Percentiles rank a stretch among this genome's conserved stretches.
Conservation (phyloP, 2,113 vertebrate genomes). For the Rattus rattus region DNA sequence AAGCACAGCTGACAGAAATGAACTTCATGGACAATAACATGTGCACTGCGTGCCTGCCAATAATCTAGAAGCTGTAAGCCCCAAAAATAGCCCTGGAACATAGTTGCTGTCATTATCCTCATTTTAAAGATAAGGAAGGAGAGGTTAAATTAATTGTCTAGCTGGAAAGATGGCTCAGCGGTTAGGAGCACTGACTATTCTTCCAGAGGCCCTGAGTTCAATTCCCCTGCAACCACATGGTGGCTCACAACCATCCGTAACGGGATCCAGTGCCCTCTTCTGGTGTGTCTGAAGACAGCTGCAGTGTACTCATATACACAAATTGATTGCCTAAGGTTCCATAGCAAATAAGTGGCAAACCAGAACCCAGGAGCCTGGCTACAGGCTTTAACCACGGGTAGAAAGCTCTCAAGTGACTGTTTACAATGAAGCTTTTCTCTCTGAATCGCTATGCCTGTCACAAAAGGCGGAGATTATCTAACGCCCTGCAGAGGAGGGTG, state of each 20-base stretch:
- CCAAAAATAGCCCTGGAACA: not conserved
- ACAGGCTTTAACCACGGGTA: not conserved
- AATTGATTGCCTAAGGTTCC: not conserved
- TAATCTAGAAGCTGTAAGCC: not conserved
- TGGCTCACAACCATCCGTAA: too few species aligned
- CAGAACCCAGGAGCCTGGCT: not conserved
- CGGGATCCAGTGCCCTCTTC: too few species aligned
- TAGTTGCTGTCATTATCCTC: not conserved
- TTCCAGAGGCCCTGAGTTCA: too few species aligned
- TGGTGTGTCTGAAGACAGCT: too few species aligned
- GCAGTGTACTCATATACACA: not conserved
- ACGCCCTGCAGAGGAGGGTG: not conserved
- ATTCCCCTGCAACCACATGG: too few species aligned
- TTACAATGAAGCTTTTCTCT: not conserved
- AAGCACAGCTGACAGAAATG: not conserved
- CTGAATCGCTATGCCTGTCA: not conserved
- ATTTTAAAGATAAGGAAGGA: not conserved
- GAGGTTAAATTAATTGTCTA: conserved; percentile 16
- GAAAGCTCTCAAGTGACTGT: not conserved
- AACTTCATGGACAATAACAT: not conserved
- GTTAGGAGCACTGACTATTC: too few species aligned
- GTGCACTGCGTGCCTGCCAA: not conserved
- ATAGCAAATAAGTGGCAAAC: not conserved
- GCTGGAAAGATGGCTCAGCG: too few species aligned
- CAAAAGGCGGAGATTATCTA: not conserved